Conservation (phyloP, 2,113 vertebrate genomes). For the Prolemur simus region DNA sequence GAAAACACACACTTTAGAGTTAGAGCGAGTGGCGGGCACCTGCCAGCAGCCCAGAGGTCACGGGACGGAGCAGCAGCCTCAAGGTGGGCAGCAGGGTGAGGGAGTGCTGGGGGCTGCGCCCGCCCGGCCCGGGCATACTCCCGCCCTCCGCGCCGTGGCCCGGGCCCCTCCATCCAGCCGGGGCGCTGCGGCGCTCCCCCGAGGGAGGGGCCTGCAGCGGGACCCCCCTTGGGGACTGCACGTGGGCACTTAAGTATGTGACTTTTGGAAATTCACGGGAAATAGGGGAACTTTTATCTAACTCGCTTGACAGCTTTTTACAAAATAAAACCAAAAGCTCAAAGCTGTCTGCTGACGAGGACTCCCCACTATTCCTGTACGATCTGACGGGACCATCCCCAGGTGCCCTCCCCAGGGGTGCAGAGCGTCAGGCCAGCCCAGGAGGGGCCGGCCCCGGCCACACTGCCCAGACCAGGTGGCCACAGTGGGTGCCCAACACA, state of each 20-base stretch:
- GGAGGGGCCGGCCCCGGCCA: neutral
- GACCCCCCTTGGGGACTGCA: too few relatives aligned
- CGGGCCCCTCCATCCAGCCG: neutral
- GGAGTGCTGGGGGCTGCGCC: too few relatives aligned
- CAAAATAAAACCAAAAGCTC: neutral
- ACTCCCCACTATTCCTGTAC: fast-evolving
- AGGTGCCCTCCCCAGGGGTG: fast-evolving
- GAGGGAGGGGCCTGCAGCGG: too few relatives aligned
- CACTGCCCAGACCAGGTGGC: neutral
- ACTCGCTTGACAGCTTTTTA: neutral
- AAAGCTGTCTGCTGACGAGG: neutral
- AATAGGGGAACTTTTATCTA: fast-evolving
- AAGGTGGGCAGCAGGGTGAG: neutral
- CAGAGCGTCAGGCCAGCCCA: neutral
- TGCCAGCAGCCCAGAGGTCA: neutral
- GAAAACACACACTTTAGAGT: conserved; percentile 70
- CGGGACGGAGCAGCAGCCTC: neutral
- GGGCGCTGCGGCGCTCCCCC: too few relatives aligned
- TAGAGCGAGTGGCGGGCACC: neutral
- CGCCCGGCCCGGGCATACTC: neutral
- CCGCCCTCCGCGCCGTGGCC: neutral
- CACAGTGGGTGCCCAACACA: fast-evolving
- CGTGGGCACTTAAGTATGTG: fast-evolving
- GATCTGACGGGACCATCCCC: fast-evolving
- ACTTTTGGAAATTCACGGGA: neutral